These are phyloP conservation scores for Kudoa iwatai DNA, from an alignment of 30 jellyfish, hydroid and myxozoan species.

Conservation along the genomic window DNA sequence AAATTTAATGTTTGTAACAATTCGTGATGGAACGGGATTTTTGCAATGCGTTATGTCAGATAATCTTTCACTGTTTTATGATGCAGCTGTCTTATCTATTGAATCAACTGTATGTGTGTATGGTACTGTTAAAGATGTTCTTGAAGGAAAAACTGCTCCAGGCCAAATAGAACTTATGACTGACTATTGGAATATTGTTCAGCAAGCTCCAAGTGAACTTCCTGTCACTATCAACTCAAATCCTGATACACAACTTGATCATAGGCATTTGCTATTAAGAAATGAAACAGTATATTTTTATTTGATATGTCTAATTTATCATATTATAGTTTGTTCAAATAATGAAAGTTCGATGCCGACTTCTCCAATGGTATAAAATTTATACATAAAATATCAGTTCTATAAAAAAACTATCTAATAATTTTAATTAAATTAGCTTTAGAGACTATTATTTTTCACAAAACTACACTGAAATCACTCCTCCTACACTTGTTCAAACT, in stretches of 20 bases:
- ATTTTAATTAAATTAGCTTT: slow-evolving; percentile 6
- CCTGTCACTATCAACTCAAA: slow-evolving; percentile 50
- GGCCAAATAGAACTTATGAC: slow-evolving; percentile 65
- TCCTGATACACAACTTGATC: slow-evolving; percentile 49
- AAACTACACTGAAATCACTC: slow-evolving; percentile 54
- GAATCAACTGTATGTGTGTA: slow-evolving; percentile 50
- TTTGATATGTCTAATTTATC: background rate
- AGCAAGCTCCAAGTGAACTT: slow-evolving; percentile 60
- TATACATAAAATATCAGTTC: background rate
- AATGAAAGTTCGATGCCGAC: slow-evolving; percentile 27
- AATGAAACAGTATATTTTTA: background rate
- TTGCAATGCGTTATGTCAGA: slow-evolving; percentile 57
- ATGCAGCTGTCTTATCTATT: slow-evolving; percentile 54
- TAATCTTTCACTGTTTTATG: slow-evolving; percentile 43
- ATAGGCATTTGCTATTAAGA: slow-evolving; percentile 10
- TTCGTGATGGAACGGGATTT: slow-evolving; percentile 93
- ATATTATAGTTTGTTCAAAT: slow-evolving; percentile 13
- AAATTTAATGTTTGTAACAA: slow-evolving; percentile 41
- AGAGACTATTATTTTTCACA: slow-evolving; percentile 41
- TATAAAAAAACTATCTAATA: background rate
- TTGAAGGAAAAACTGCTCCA: slow-evolving; percentile 98
- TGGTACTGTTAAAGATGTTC: slow-evolving; percentile 57
- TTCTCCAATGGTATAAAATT: slow-evolving; percentile 24
- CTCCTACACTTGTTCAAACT: slow-evolving; percentile 77
- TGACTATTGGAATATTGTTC: slow-evolving; percentile 92